phyloP scores from a whole-genome alignment of 2,888 invertebrate genomes.

The Lithophane leautieri region DNA sequence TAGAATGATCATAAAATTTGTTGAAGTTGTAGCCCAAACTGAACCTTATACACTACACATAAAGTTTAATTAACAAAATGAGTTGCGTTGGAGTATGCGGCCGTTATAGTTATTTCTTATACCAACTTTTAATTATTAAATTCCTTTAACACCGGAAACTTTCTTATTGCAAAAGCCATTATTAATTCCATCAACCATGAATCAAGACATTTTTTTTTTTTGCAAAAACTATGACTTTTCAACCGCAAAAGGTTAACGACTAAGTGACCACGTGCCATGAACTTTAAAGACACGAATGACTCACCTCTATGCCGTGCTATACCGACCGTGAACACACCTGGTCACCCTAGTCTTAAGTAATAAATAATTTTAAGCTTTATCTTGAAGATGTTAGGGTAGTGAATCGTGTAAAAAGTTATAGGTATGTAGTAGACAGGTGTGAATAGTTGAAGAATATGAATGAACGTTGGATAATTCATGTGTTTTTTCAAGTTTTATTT shows the following conservation, averaged over 20 bases:
- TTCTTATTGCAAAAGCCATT: background rate
- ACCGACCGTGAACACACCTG: slow-evolving; percentile 86
- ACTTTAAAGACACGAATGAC: slow-evolving; percentile 78
- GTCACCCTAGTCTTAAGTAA: slow-evolving; percentile 61
- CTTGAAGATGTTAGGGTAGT: background rate
- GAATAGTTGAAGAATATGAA: slow-evolving; percentile 67
- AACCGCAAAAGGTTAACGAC: slow-evolving; percentile 73
- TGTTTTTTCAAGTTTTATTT: slow-evolving; percentile 23
- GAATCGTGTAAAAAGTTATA: background rate
- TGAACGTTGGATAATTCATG: slow-evolving; percentile 53
- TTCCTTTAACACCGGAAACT: slow-evolving; percentile 35
- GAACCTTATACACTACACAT: too few species aligned
- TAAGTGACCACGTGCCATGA: slow-evolving; percentile 81
- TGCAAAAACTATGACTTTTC: slow-evolving; percentile 59
- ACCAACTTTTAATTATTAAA: background rate
- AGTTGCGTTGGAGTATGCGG: too few species aligned
- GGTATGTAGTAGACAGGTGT: slow-evolving; percentile 72
- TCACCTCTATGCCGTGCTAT: slow-evolving; percentile 78
- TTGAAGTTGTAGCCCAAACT: too few species aligned
- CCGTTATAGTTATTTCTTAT: background rate
- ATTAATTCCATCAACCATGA: slow-evolving; percentile 23
- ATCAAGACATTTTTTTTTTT: slow-evolving; percentile 41
- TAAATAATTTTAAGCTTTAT: slow-evolving; percentile 42
- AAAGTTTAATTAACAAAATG: background rate
- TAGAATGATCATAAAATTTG: too few species aligned